Base-by-base conservation (phyloP, 2,888 invertebrate species). In the Colostygia pectinataria region DNA sequence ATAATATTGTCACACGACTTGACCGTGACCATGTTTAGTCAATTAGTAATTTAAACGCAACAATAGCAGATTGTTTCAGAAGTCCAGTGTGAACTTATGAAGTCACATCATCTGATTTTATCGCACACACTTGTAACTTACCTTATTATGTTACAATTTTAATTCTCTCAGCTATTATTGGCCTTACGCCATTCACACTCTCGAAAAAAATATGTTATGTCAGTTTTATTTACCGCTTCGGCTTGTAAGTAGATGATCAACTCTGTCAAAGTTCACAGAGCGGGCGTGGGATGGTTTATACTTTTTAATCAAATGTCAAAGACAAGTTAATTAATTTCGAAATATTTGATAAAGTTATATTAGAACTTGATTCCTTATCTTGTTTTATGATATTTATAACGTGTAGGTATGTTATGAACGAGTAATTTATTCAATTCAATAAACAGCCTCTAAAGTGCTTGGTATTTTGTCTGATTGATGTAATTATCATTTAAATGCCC, bases 211-310 rank as follows among this genome's bases (percentile, higher is more conserved):
- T 18, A 20, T 23, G 39, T 49, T 49, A 55, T 46, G 45, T 47
- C 52, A 54, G 44, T 45, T 34, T 20, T 40, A 28, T 2, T 12
- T 13, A 33, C 20, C 9, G 5, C 33, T 38, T 27, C 37, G 47
- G 32, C 34, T 39, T 52, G n/a, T n/a, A n/a, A n/a, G 36, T 31
- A 42, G 24, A 47, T 32, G 10, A 34, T 29, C 15, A 48, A 14
- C 46, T 25, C 9, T 53, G 59, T 57, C 59, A 55, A 60, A 60
- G 60, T 55, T 60, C 57, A 61, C 34, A 34, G 4, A 13, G 50
- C 56, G 51, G 54, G 58, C 49, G 57, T 56, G 53, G 15, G 53
- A 58, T 18, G 3, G 33, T 44, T 41, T 28, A 29, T 41, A 38
- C n/a, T 28, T 25, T 38, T 39, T 39, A 49, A 52, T 55, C 44